Percentiles rank a stretch among this genome's conserved stretches.
Conservation (phyloP, 2,888 invertebrate species). For the Phorcus lineatus region DNA sequence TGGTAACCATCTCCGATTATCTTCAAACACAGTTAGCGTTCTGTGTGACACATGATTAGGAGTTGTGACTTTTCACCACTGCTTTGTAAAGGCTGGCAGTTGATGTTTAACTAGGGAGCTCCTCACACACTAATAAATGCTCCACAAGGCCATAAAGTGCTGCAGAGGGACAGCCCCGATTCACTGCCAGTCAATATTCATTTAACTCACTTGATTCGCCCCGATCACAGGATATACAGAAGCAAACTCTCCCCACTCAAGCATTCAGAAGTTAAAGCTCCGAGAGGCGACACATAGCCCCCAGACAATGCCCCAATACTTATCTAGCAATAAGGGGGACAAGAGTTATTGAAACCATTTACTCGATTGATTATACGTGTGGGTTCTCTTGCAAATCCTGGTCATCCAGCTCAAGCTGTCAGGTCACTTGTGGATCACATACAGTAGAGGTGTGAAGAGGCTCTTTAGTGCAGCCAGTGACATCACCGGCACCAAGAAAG, state of each 20-base stretch:
- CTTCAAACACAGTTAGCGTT: background rate
- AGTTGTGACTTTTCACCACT: background rate
- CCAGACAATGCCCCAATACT: constrained; percentile 1
- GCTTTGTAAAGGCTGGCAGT: background rate
- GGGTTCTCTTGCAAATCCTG: background rate
- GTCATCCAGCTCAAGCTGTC: constrained; percentile 1
- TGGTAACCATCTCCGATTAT: constrained; percentile 4
- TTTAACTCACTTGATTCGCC: background rate
- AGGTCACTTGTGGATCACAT: background rate
- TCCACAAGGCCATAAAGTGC: background rate
- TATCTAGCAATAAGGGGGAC: constrained; percentile 16
- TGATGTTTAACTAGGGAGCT: constrained; percentile 2
- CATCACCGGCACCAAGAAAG: too few relatives aligned
- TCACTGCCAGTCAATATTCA: constrained; percentile 17
- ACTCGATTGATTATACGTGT: constrained; percentile 10
- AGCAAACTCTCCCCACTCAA: constrained; percentile 13
- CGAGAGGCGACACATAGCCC: constrained; percentile 3
- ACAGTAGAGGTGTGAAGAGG: too few relatives aligned
- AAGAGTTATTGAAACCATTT: constrained; percentile 18
- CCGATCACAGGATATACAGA: background rate
- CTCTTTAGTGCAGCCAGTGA: too few relatives aligned
- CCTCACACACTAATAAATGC: constrained; percentile 8
- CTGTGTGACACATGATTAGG: background rate
- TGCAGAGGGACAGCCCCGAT: background rate
- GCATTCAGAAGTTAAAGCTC: background rate